Base-by-base conservation (phyloP, 2,797 vertebrate genomes). In the Hephaestus fuliginosus region DNA sequence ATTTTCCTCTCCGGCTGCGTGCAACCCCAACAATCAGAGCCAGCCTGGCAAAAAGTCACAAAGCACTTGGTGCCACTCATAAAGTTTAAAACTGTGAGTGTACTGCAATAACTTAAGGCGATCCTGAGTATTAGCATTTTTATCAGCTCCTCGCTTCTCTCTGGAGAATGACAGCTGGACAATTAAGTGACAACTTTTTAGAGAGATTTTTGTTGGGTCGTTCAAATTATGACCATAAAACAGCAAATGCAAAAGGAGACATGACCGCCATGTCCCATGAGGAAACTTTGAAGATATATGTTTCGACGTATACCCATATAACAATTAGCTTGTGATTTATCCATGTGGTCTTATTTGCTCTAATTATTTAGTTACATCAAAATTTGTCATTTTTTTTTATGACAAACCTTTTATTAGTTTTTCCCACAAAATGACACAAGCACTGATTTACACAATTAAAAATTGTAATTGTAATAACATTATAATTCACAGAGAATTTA, bases 51-150 rank as follows among this genome's bases (percentile, higher is more conserved):
- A 44, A 57, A 49, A 57, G 9, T 41, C 39, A 49, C 14, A 62
- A 41, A 62, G 18, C 17, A 18, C 33, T 33, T 14, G 2, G 15
- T 63, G 28, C 44, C 13, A 46, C 53, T 49, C 51, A 33, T 60
- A 83, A 55, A 70, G n/a, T 44, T 61, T 61, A 66, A 18, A 61
- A 41, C 53, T 3, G 28, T 25, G 66, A 66, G 22, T 36, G 46
- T 11, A 49, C 41, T 43, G 60, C 60, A n/a, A 78, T n/a, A 63
- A 46, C 15, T 39, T 25, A 63, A 33, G 44, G 33, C 11, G 7
- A 30, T 39, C 17, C 57, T 58, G 44, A 49, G 30, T 18, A 56
- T 70, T 56, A 70, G 49, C 55, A 46, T 75, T 75, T 76, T 71
- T 46, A 67, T 75, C 56, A 43, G 14, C 49, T 41, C 25, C 9